Base-by-base conservation (phyloP, 2,113 vertebrate genomes). In the Hoplias malabaricus region DNA sequence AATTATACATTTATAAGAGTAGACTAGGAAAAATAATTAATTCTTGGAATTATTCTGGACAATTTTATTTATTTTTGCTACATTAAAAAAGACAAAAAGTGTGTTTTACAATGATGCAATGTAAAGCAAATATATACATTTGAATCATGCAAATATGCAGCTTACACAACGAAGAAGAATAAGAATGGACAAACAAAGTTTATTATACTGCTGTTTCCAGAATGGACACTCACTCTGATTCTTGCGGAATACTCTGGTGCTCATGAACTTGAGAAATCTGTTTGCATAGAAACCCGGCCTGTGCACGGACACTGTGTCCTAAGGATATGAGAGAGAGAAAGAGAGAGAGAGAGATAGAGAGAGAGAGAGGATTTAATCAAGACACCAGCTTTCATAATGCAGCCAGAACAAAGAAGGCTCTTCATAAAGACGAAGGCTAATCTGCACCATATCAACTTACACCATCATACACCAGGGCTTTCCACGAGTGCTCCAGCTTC, bases 241-340 rank as follows among this genome's bases (percentile, higher is more conserved):
- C 91, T 98, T 98, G 89, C 96, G 95, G 93, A 98, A 98, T 85
- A 99, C 97, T 75, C 93, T 92, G 53, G 93, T 91, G 91, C 93
- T 98, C 98, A 99, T 98, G 89, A 99, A 99, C 88, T 97, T 98
- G 57, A 99, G 93, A 93, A 98, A 99, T 86, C 98, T 95, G 83
- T 95, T 95, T 71, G 98, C 96, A 63, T 98, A 99, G 92, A 99
- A 99, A 79, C 94, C 92, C 38, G 98, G 98, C 82, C 95, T 92
- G 82, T 99, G 98, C 81, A 99, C 98, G 0, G 98, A 99, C 86
- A 99, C 94, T 0, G 95, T 95, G 48, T 98, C 98, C 98, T 98
- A 86, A 27, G 72, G 40, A 71, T 29, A 50, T 40, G 31, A 86
- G 82, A 34, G 43, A 84, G 82, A 19, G n/a, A n/a, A n/a, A 70